Conservation (phyloP, 2,113 vertebrate genomes). For the Xenopus laevis region DNA sequence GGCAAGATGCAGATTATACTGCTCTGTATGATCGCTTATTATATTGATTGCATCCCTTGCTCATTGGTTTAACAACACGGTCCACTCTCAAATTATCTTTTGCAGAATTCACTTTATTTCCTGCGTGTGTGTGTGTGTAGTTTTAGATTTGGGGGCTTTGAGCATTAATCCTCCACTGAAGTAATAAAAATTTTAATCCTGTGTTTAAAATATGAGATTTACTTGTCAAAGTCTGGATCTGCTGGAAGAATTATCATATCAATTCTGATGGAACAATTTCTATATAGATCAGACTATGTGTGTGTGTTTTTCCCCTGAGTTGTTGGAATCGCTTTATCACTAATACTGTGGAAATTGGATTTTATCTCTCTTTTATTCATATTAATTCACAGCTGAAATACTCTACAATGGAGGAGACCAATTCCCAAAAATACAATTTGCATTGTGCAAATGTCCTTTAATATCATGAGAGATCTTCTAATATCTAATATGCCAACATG, state of each 20-base stretch:
- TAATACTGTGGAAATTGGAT: background rate
- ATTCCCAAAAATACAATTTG: no score
- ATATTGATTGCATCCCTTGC: background rate
- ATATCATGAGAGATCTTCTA: no score
- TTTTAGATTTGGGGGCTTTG: conserved; percentile 70
- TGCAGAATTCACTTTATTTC: conserved; percentile 55
- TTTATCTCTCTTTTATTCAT: no score
- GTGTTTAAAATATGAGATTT: conserved; percentile 87
- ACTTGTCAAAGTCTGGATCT: conserved; percentile 72
- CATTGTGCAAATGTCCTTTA: no score
- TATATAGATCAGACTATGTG: conserved; percentile 35
- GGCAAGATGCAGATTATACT: background rate
- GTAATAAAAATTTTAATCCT: conserved; percentile 89
- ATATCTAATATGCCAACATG: no score
- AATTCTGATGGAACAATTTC: conserved; percentile 52
- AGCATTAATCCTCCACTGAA: conserved; percentile 70
- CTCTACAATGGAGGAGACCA: no score
- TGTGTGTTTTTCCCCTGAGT: conserved; percentile 7
- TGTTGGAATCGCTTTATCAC: conserved; percentile 49
- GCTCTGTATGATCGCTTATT: background rate
- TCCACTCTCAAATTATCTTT: conserved; percentile 18
- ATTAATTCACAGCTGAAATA: no score
- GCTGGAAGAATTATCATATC: conserved; percentile 66
- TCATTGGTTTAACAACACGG: background rate
- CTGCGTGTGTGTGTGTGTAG: conserved; percentile 27